Evolutionary conservation across 2,113 vertebrate species (phyloP).

Genomic region (Colaptes auratus): DNA sequence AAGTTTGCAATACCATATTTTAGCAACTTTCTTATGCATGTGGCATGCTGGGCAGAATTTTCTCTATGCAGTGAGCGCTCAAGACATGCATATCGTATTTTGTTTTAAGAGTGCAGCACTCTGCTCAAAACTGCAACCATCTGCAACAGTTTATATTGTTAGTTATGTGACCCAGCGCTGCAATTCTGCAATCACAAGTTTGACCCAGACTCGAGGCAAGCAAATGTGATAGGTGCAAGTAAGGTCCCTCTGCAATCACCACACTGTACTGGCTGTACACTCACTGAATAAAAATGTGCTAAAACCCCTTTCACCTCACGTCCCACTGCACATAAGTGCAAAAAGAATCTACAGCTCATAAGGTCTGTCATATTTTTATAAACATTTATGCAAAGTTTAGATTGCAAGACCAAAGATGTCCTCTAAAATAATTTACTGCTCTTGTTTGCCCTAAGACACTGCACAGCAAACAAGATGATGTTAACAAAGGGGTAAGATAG

Average conservation of each 20-base stretch:
- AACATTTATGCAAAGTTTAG: not conserved
- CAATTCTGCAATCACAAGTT: conserved; percentile 49
- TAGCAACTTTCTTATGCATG: not conserved
- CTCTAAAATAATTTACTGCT: not conserved
- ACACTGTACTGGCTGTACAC: not conserved
- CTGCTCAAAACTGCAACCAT: conserved; percentile 52
- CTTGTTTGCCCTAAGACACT: not conserved
- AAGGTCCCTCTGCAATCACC: conserved; percentile 38
- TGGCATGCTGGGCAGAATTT: conserved; percentile 12
- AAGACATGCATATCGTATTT: conserved; percentile 11
- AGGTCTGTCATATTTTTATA: not conserved
- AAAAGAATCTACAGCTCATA: not conserved
- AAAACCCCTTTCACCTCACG: not conserved
- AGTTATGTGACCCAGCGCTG: conserved; percentile 50
- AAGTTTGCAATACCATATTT: not conserved
- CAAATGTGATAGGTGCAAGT: conserved; percentile 7
- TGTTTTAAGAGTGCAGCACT: conserved; percentile 47
- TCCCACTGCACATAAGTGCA: not conserved
- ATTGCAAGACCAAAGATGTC: not conserved
- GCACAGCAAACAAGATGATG: not conserved
- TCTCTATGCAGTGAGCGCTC: conserved; percentile 15
- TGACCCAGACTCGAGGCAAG: conserved; percentile 47
- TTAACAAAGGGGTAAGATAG: not conserved
- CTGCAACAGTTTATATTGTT: conserved; percentile 53
- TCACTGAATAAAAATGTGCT: not conserved